Evolutionary conservation across 2,113 vertebrate genomes (phyloP), one percentile per base, ranked within the genome.

Genomic region (Daubentonia madagascariensis): DNA sequence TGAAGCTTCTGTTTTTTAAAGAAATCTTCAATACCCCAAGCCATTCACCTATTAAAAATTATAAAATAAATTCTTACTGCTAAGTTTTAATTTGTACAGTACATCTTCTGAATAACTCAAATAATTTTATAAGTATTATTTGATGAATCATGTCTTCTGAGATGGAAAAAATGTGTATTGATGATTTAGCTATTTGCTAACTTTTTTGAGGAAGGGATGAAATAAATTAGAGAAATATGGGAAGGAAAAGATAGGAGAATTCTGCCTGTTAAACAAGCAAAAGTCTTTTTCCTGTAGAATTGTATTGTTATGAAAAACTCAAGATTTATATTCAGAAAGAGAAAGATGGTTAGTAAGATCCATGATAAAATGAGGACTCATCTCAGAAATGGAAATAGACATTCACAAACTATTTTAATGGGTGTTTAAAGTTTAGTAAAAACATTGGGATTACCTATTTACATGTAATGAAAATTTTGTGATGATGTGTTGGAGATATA

Each of bases 1-100:
- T 95, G 75, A 85, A 96, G 94, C 89, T 48, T 97, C 45, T 84
- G 13, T 65, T 85, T 94, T 97, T 95, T 78, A 72, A 97, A 88
- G 80, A 93, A 95, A 88, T 85, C 63, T 96, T 92, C 40, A 97
- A 65, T 96, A 96, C 85, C 52, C 13, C 63, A 96, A 96, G 94
- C 67, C 54, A 96, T 94, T 96, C 59, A 97, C 92, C 93, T 96
- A 94, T 89, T 97, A 96, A 97, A 95, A 87, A 40, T 76, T 89
- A n/a, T 67, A 90, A 91, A 97, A 79, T 91, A 94, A 85, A 96
- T 93, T 93, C 45, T 23, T 89, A 70, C 45, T 85, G 65, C 57
- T 92, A 81, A 94, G 72, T 90, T 97, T 98, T 93, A 94, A 94
- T 96, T 97, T 96, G 57, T 95, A 75, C 14, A 85, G 45, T 88